A percentile compares a stretch with the other conserved stretches of the same genome.
Evolutionary conservation across 2,113 vertebrate genomes (phyloP).

Genomic region (Vidua macroura): DNA sequence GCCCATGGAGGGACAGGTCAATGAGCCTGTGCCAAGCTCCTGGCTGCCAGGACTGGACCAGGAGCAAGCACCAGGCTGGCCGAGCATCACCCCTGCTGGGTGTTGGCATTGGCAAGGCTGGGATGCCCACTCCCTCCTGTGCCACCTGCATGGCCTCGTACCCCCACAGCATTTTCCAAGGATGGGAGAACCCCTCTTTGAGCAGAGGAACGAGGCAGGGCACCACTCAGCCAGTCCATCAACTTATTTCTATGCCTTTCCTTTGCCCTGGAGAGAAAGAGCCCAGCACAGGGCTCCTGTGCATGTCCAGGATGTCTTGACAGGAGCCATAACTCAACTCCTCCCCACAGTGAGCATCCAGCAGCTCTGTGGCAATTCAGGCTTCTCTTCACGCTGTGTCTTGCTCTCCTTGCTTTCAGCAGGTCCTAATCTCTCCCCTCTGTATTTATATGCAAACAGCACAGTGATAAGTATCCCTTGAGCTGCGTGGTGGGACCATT

Average conservation of each 20-base stretch:
- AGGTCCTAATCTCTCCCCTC: slow-evolving; percentile 8
- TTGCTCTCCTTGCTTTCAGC: neutral
- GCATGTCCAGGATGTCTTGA: neutral
- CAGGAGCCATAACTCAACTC: neutral
- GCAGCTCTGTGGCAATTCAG: neutral
- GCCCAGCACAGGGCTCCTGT: neutral
- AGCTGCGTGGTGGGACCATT: slow-evolving; percentile 4
- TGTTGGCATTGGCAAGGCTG: neutral
- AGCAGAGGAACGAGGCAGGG: neutral
- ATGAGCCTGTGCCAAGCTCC: neutral
- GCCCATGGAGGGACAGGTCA: neutral
- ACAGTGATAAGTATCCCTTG: neutral
- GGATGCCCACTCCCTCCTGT: neutral
- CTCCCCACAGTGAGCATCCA: neutral
- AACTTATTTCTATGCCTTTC: neutral
- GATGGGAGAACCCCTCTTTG: neutral
- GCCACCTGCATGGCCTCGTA: neutral
- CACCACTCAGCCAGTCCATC: neutral
- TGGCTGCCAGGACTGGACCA: neutral
- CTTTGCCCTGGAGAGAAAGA: neutral
- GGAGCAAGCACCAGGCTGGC: neutral
- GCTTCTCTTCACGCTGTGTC: neutral
- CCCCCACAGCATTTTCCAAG: neutral
- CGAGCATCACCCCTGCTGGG: rapidly evolving
- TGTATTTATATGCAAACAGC: slow-evolving; percentile 27